Conservation (phyloP, 2,113 vertebrate genomes). For the Typhlomys cinereus region DNA sequence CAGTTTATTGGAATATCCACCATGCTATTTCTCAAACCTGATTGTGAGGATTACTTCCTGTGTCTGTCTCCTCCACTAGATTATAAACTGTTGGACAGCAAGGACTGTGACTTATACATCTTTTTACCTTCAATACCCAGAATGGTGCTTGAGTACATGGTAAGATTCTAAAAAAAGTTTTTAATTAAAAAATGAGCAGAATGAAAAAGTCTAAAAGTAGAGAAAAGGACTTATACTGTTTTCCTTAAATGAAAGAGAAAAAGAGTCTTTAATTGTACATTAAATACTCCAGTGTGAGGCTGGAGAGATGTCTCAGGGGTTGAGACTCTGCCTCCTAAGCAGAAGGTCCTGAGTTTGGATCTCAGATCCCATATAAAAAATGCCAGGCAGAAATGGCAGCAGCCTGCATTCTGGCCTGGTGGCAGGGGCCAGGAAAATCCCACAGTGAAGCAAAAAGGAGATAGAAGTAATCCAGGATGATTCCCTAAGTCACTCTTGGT, state of each 20-base stretch:
- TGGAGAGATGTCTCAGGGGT: too few relatives aligned
- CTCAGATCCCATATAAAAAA: too few relatives aligned
- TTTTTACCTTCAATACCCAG: constrained; percentile 4
- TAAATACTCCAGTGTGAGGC: too few relatives aligned
- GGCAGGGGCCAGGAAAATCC: too few relatives aligned
- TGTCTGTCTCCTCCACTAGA: not conserved
- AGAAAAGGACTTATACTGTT: constrained; percentile 7
- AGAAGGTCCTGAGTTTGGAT: too few relatives aligned
- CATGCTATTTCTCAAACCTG: constrained; percentile 12
- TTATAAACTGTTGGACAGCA: not conserved
- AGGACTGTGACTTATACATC: not conserved
- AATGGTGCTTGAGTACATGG: not conserved
- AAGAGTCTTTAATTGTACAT: constrained; percentile 14
- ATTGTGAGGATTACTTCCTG: constrained; percentile 7
- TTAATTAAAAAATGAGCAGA: constrained; percentile 27
- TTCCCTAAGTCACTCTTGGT: too few relatives aligned
- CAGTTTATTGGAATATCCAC: not conserved
- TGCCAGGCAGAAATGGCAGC: too few relatives aligned
- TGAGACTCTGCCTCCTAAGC: too few relatives aligned
- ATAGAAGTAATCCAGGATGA: too few relatives aligned
- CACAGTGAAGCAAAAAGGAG: too few relatives aligned
- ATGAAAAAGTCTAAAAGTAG: constrained; percentile 19
- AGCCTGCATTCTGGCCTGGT: too few relatives aligned
- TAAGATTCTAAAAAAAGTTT: not conserved
- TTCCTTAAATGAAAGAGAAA: constrained; percentile 55